Evolutionary conservation across 2,113 vertebrate genomes (phyloP), one percentile per base, ranked within the genome.

Genomic region (Labrus mixtus): DNA sequence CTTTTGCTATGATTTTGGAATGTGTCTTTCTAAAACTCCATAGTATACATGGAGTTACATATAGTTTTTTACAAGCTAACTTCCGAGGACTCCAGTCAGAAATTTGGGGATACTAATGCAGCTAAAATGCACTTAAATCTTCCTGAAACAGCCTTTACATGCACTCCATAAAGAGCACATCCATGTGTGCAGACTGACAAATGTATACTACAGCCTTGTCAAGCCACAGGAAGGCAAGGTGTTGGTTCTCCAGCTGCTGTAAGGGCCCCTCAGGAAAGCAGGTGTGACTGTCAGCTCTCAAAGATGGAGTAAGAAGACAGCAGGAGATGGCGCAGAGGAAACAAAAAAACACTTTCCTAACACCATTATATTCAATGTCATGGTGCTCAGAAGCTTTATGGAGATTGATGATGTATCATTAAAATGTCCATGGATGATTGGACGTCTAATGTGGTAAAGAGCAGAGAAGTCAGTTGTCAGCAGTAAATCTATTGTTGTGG

Each of bases 361-460:
- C 59, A 62, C 58, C 59, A 61, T 88, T 88, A 68, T 10, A 76
- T n/a, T 76, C 82, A 79, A 78, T 86, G 81, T 87, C 81, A 81
- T 23, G 77, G 60, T 79, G 59, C 51, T 72, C 8, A 11, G 78
- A 69, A 46, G 55, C 68, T 39, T 12, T n/a, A 73, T 62, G 78
- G 46, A 83, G 83, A 87, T 87, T 83, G 76, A 89, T 86, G 86
- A 48, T 25, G 25, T 19, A 62, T 79, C 86, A 83, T 90, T 89
- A 85, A 85, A 87, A 79, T 1, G 76, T 83, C 73, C 53, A 63
- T 16, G 64, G 74, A 79, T 79, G 82, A 84, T 48, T 63, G 60
- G 76, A 48, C 63, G 63, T 83, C 50, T 87, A 88, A 89, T 89
- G 87, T 78, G 69, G 68, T 51, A 70, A 50, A 45, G 71, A 72